A percentile compares a stretch with the other conserved stretches of the same genome.
phyloP scores from a whole-genome alignment of 2,113 vertebrate genomes.

The Aleadryas rufinucha region DNA sequence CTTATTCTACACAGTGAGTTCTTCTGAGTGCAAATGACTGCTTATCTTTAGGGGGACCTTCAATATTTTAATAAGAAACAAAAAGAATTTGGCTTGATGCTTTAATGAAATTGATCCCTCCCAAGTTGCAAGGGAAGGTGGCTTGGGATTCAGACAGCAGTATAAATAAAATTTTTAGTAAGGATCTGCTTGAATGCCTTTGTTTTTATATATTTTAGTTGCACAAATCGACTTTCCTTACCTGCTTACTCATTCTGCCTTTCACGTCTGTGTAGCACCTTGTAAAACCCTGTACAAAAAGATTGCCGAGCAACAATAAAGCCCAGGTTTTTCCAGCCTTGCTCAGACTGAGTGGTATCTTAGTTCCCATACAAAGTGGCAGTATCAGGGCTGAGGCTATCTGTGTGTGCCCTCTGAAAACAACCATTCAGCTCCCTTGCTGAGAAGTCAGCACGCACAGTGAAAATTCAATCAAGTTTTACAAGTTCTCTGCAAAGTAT shows the following conservation, averaged over 20 bases:
- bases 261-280: constrained; percentile 8
- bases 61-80: constrained; percentile 13
- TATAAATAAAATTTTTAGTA: not conserved
- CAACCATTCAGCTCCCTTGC: not conserved
- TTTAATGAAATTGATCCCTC: not conserved
- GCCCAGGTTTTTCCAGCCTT: constrained; percentile 3
- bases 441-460: not conserved
- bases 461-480: not conserved
- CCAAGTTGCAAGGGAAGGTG: not conserved
- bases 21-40: constrained; percentile 30
- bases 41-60: constrained; percentile 35
- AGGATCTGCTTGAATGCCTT: not conserved
- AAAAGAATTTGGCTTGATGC: not conserved
- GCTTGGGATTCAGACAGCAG: not conserved
- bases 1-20: constrained; percentile 51
- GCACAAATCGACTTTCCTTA: constrained; percentile 43
- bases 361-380: not conserved
- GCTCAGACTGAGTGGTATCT: not conserved
- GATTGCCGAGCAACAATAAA: constrained; percentile 22
- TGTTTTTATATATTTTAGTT: constrained; percentile 29
- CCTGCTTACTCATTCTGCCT: constrained; percentile 31
- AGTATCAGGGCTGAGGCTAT: not conserved
- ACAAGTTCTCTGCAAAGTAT: not conserved
- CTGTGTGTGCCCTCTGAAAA: not conserved
- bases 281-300: constrained; percentile 16